A percentile compares a stretch with the other conserved stretches of the same genome.
Conservation (phyloP, 2,797 vertebrate species). For the Halcyon leucocephala region DNA sequence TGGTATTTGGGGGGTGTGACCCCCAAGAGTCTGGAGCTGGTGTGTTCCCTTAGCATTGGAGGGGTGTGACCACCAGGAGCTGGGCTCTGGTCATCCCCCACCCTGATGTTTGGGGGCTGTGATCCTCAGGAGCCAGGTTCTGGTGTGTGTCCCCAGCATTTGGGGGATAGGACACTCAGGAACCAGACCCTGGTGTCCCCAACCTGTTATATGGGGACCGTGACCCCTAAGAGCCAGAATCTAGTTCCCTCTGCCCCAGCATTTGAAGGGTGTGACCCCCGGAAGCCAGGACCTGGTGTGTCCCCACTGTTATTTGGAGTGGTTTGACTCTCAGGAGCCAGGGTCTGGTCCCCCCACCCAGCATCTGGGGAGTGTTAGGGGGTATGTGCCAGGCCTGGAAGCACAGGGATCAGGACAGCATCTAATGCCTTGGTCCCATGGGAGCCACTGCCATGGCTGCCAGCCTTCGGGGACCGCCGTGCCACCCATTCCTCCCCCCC, state of each 20-base stretch:
- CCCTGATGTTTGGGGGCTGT: background rate
- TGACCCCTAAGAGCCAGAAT: background rate
- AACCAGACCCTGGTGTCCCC: background rate
- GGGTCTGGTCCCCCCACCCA: background rate
- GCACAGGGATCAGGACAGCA: background rate
- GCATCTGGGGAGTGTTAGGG: background rate
- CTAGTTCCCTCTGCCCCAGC: background rate
- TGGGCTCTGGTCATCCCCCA: no score
- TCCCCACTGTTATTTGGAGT: background rate
- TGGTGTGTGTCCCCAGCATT: background rate
- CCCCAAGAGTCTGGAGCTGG: background rate
- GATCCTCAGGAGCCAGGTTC: background rate
- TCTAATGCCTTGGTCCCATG: rapidly evolving
- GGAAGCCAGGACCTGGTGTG: background rate
- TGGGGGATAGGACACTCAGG: background rate
- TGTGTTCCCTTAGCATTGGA: background rate
- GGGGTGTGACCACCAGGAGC: background rate
- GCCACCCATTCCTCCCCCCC: background rate
- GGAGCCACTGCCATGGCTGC: background rate
- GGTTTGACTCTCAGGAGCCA: background rate
- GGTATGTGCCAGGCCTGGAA: background rate
- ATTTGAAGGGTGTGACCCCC: background rate
- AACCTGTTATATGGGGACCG: background rate
- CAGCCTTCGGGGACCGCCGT: background rate
- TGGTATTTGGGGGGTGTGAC: background rate